Conservation (phyloP, 92 coral and sea anemone species). For the Siderastrea radians region DNA sequence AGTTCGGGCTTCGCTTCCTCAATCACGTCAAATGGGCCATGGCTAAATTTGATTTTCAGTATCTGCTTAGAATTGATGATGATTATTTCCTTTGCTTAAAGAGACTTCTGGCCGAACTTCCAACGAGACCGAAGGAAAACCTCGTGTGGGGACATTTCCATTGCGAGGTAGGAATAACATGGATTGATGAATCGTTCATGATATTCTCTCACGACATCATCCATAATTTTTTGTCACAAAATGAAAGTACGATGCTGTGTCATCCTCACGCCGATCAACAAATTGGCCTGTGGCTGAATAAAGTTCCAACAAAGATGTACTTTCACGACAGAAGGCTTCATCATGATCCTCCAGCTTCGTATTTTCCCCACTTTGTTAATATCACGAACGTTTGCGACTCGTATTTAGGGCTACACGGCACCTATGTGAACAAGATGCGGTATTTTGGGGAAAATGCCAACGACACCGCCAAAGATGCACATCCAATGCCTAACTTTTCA, state of each 20-base stretch:
- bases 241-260: background rate
- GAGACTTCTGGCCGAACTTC: constrained; percentile 43
- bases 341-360: constrained; percentile 29
- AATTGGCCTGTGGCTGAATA: background rate
- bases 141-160: constrained; percentile 61
- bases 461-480: constrained; percentile 31
- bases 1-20: constrained; percentile 52
- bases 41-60: too few relatives aligned
- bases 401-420: constrained; percentile 62
- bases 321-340: constrained; percentile 50
- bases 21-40: constrained; percentile 50
- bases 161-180: constrained; percentile 2
- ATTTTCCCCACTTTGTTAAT: constrained; percentile 6
- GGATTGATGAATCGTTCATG: constrained; percentile 58
- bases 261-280: too few relatives aligned
- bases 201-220: constrained; percentile 46
- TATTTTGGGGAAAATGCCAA: constrained; percentile 34
- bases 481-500: constrained; percentile 21
- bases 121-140: constrained; percentile 40
- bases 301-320: constrained; percentile 7
- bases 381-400: constrained; percentile 49
- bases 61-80: too few relatives aligned
- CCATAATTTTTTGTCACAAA: constrained; percentile 39
- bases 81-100: too few relatives aligned
- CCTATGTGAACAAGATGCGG: constrained; percentile 47